Evolutionary conservation across 2,797 vertebrate species (phyloP).

Genomic region (Arnoldichthys spilopterus): DNA sequence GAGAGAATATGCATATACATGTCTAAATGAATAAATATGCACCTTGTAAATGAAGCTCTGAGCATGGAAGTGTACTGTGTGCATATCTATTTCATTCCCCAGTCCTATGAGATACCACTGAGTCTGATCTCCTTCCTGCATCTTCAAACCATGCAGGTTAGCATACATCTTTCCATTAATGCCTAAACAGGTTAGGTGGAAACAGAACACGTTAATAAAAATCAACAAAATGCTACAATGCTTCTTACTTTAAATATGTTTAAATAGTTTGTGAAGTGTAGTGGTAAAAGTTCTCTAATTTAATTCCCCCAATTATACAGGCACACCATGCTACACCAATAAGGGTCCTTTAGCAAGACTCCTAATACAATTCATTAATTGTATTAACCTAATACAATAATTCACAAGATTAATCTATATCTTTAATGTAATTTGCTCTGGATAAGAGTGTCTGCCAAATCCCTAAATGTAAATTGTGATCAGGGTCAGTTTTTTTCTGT

Average conservation of each 20-base stretch:
- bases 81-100: constrained; percentile 82
- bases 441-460: too few species aligned
- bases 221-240: background rate
- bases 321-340: too few species aligned
- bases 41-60: constrained; percentile 83
- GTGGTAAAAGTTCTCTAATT: too few species aligned
- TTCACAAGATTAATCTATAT: too few species aligned
- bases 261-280: too few species aligned
- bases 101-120: constrained; percentile 87
- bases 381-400: too few species aligned
- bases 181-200: constrained; percentile 24
- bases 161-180: constrained; percentile 85
- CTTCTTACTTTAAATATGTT: background rate
- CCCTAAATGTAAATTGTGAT: too few species aligned
- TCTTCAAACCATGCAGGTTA: constrained; percentile 78
- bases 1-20: background rate
- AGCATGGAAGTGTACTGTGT: constrained; percentile 86
- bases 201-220: background rate
- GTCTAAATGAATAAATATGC: background rate
- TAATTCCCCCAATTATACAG: too few species aligned
- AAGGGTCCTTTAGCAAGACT: too few species aligned
- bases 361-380: too few species aligned
- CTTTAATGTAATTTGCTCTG: too few species aligned
- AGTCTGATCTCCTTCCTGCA: constrained; percentile 78
- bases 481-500: too few species aligned